Base-by-base conservation (phyloP, 2,888 invertebrate genomes). In the Leptodirus hochenwartii region DNA sequence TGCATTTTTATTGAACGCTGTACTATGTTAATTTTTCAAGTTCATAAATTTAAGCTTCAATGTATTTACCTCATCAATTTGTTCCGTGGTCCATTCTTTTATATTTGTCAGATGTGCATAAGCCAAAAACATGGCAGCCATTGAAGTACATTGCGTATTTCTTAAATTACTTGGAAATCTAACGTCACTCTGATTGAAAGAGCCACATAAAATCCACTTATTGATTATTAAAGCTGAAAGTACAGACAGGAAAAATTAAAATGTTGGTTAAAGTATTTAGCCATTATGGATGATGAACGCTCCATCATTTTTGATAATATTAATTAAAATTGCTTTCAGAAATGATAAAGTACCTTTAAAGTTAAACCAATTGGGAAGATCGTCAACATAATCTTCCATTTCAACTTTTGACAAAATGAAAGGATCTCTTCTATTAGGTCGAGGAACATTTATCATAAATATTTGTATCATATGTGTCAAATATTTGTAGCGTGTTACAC, bases 71-170 rank as follows among this genome's bases (percentile, higher is more conserved):
- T 54, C 46, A 37, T 64, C 57, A 2, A 64, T 34, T 1, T 49
- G 50, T 8, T 52, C 49, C 5, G 34, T 31, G 12, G 36, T 38
- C 54, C 55, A 63, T n/a, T 46, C 43, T 28, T 42, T 37, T 0
- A 54, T 45, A 2, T 46, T 35, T 2, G 43, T 43, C 6, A 55
- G 41, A n/a, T 41, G 43, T 2, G 50, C 47, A 17, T 44, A 47
- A 1, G 56, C 43, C 22, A 62, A 34, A 5, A 53, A 53, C 4
- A 55, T 45, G 0, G 57, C 44, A 5, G 58, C 51, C 30, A 53
- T 56, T 2, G 59, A 54, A 1, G 59, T 49, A 5, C 59, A 56
- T 39, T 63, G 63, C 11, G 39, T 37, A 11, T 60, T 59, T 25
- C 51, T 45, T 3, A 47, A 52, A 14, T 51, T 47, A 2, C 51